These are phyloP conservation scores for Amiota mariae DNA, from an alignment of 2,888 invertebrate species.

Conservation along the genomic window DNA sequence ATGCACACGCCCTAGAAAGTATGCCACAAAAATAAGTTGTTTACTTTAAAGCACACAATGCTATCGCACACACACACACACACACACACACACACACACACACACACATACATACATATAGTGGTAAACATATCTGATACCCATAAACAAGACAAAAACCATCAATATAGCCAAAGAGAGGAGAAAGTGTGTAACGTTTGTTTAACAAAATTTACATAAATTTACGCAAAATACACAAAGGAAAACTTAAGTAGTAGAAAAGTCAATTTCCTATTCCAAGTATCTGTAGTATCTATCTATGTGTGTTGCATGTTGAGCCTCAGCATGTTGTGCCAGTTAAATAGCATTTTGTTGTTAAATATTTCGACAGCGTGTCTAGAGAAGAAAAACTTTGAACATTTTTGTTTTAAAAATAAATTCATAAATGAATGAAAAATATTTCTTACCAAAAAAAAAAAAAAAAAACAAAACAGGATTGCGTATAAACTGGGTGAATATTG, in stretches of 20 bases:
- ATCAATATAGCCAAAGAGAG: too few species aligned
- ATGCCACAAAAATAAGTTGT: conserved; percentile 19
- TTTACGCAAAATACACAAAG: conserved; percentile 33
- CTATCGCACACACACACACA: not conserved
- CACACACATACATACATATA: not conserved
- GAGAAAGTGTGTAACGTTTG: conserved; percentile 47
- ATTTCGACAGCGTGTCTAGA: conserved; percentile 11
- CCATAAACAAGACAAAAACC: too few species aligned
- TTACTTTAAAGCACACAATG: conserved; percentile 2
- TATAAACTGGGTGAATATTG: too few species aligned
- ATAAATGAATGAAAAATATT: not conserved
- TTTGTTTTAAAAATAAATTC: not conserved
- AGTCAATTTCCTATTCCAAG: conserved; percentile 11
- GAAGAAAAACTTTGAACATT: not conserved
- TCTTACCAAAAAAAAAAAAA: too few species aligned
- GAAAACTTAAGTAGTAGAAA: conserved; percentile 7
- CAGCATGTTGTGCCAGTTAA: conserved; percentile 20
- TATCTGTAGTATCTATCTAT: not conserved
- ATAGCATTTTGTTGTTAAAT: conserved; percentile 15
- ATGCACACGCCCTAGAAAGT: conserved; percentile 9
- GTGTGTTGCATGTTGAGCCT: conserved; percentile 1
- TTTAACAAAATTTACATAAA: conserved; percentile 52
- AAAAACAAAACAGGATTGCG: too few species aligned
- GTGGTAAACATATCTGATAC: too few species aligned
- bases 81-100: not conserved